Conservation (phyloP, 2,113 vertebrate genomes). For the Semnornis frantzii region DNA sequence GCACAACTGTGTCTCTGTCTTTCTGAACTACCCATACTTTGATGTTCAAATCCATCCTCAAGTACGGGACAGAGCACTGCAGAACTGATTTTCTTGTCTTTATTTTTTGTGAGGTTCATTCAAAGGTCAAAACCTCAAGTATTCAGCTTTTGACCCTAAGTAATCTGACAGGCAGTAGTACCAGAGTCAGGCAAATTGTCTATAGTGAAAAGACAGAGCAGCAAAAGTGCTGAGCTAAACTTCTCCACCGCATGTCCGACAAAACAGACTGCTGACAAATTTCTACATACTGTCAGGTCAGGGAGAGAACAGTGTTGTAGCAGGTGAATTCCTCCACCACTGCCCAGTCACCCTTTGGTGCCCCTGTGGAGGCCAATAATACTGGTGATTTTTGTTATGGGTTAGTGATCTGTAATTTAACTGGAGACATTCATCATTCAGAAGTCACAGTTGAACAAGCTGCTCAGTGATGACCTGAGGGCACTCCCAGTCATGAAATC, state of each 20-base stretch:
- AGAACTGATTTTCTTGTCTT: constrained; percentile 56
- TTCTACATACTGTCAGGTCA: neutral
- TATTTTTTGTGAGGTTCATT: constrained; percentile 70
- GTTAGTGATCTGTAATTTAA: constrained; percentile 51
- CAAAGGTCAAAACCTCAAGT: constrained; percentile 74
- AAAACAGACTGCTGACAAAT: neutral
- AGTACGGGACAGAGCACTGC: constrained; percentile 42
- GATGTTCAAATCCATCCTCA: constrained; percentile 28
- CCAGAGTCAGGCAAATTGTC: neutral
- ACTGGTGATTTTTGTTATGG: constrained; percentile 7
- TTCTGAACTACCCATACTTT: constrained; percentile 37
- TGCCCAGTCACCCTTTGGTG: neutral
- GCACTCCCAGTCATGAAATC: constrained; percentile 36
- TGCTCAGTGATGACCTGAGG: constrained; percentile 34
- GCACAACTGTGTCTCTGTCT: constrained; percentile 14
- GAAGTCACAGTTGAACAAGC: constrained; percentile 28
- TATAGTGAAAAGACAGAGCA: neutral
- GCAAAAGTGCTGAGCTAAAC: neutral
- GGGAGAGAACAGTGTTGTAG: neutral
- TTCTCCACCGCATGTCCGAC: neutral
- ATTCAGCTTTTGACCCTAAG: constrained; percentile 66
- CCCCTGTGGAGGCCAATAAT: neutral
- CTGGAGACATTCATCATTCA: constrained; percentile 53
- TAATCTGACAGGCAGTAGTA: neutral
- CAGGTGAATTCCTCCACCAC: constrained; percentile 24